Evolutionary conservation across 2,797 vertebrate genomes (phyloP).

Genomic region (Rhynchotus rufescens): DNA sequence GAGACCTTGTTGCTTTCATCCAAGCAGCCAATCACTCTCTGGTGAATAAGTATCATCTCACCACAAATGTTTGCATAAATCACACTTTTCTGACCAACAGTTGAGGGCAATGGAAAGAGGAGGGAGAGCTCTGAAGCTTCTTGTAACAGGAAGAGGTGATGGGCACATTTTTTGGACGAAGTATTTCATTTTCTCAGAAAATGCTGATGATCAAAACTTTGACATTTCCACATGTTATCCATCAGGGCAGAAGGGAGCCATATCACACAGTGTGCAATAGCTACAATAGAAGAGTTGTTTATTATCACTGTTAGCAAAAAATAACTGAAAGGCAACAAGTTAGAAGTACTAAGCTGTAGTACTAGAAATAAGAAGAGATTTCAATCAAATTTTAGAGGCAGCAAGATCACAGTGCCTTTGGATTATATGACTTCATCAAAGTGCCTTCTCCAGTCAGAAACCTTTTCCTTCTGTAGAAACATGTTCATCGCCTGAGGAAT

Average conservation of each 20-base stretch:
- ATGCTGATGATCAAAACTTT: background rate
- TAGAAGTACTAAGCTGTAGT: background rate
- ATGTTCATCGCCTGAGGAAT: background rate
- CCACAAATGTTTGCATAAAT: background rate
- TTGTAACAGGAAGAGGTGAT: background rate
- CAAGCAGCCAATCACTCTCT: background rate
- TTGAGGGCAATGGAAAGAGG: fast-evolving
- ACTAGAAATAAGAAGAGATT: background rate
- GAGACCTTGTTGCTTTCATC: background rate
- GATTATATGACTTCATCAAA: background rate
- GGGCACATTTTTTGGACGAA: background rate
- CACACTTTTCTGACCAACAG: background rate
- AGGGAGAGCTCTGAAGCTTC: background rate
- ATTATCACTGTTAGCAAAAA: background rate
- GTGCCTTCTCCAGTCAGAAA: background rate
- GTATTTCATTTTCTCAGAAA: background rate
- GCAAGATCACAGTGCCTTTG: background rate
- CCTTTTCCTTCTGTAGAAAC: background rate
- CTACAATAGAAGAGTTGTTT: background rate
- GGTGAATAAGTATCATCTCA: background rate
- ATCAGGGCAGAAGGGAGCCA: background rate
- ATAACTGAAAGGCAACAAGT: background rate
- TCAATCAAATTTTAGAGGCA: background rate
- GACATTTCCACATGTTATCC: background rate
- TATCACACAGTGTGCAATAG: background rate